Evolutionary conservation across 1,140 invertebrate species (phyloP).

Genomic region (Polyergus mexicanus): DNA sequence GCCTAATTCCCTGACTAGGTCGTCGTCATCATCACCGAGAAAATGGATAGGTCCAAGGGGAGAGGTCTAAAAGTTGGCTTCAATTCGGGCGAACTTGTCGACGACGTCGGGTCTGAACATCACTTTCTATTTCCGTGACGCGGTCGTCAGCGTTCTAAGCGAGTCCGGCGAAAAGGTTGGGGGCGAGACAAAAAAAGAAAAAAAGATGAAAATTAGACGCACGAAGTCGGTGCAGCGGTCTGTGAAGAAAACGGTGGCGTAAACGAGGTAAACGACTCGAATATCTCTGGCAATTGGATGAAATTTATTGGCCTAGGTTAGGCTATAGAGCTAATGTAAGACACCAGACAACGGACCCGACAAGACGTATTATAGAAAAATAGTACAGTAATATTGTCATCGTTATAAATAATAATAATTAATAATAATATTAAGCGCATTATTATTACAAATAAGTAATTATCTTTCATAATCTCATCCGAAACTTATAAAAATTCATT

Average conservation of each 20-base stretch:
- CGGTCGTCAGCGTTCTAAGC: constrained; percentile 22
- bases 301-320: constrained; percentile 75
- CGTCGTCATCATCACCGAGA: background rate
- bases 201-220: constrained; percentile 58
- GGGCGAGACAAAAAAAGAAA: constrained; percentile 22
- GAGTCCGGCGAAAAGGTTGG: constrained; percentile 11
- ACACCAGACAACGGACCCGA: no score
- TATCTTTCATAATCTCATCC: background rate
- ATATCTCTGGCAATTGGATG: constrained; percentile 50
- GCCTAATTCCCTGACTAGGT: constrained; percentile 47
- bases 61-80: constrained; percentile 15
- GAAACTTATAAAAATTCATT: background rate
- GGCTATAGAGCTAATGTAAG: constrained; percentile 39
- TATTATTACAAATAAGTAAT: background rate
- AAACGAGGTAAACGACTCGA: constrained; percentile 60
- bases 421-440: background rate
- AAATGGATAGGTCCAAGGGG: constrained; percentile 20
- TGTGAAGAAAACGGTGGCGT: constrained; percentile 32
- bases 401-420: no score
- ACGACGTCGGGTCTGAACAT: constrained; percentile 19
- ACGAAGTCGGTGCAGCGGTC: background rate
- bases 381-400: no score
- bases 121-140: constrained; percentile 56
- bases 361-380: no score
- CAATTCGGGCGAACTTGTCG: constrained; percentile 30